Conservation (phyloP, 2,113 vertebrate species). For the Antennarius striatus region DNA sequence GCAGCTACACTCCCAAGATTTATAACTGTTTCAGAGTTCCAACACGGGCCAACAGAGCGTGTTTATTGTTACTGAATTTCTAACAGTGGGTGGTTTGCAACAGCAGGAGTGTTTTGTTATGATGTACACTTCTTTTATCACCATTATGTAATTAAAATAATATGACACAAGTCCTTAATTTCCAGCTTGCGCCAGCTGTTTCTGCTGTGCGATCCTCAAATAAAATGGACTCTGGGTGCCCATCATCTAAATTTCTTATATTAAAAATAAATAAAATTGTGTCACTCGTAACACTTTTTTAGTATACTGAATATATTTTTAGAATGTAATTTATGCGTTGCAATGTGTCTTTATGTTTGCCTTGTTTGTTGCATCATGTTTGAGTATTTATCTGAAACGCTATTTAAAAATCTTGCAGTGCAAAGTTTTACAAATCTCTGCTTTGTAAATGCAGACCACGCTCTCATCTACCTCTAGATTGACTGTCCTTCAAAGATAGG, state of each 20-base stretch:
- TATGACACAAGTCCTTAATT: background rate
- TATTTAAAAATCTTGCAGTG: no score
- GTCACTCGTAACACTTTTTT: no score
- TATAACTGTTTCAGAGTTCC: background rate
- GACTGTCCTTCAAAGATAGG: background rate
- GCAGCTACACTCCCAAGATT: background rate
- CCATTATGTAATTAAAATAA: background rate
- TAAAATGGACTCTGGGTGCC: background rate
- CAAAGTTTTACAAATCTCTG: no score
- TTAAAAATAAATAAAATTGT: no score
- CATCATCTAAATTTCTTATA: background rate
- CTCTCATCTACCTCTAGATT: no score
- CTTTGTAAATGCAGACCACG: no score
- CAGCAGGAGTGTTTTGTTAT: conserved; percentile 22
- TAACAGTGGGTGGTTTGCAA: conserved; percentile 4
- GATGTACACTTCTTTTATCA: conserved; percentile 19
- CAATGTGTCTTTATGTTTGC: no score
- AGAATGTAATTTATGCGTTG: no score
- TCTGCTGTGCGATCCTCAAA: background rate
- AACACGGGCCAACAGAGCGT: background rate
- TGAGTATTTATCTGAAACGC: no score
- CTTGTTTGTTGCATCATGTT: no score
- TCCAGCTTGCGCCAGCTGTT: background rate
- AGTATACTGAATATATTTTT: no score
- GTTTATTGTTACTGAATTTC: conserved; percentile 7